phyloP scores from a whole-genome alignment of 2,797 vertebrate species.

The Dromococcyx pavoninus region DNA sequence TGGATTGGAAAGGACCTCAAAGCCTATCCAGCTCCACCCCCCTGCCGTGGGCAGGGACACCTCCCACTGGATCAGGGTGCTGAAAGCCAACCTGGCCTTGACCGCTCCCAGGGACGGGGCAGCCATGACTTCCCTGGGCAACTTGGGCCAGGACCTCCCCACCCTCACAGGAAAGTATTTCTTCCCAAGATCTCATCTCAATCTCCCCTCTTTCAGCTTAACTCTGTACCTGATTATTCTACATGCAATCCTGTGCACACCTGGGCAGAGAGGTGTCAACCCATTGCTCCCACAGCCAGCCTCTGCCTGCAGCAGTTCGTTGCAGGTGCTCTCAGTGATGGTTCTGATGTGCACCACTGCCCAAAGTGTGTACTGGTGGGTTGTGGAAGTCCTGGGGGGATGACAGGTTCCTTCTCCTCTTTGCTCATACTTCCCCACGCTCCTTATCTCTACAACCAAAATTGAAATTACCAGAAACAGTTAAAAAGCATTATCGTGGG shows the following conservation, averaged over 20 bases:
- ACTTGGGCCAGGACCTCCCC: too few species aligned
- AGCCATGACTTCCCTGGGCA: too few species aligned
- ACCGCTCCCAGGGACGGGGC: too few species aligned
- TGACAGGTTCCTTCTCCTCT: neutral
- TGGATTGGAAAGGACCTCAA: too few species aligned
- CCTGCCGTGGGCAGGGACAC: too few species aligned
- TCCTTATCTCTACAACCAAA: neutral
- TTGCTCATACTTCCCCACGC: neutral
- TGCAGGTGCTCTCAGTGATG: neutral
- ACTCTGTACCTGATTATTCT: neutral
- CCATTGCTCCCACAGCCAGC: neutral
- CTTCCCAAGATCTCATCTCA: too few species aligned
- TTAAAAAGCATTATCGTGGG: neutral
- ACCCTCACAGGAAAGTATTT: too few species aligned
- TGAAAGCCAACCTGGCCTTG: too few species aligned
- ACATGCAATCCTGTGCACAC: neutral
- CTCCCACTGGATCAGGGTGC: too few species aligned
- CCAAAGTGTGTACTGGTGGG: too few species aligned
- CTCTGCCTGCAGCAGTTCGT: neutral
- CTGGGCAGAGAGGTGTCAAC: neutral
- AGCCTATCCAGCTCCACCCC: too few species aligned
- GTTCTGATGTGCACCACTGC: neutral
- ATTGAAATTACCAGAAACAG: neutral
- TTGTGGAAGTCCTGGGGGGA: fast-evolving
- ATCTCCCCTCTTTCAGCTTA: too few species aligned